Base-by-base conservation (phyloP, 2,888 invertebrate species). In the Apomyelois bistriatella region DNA sequence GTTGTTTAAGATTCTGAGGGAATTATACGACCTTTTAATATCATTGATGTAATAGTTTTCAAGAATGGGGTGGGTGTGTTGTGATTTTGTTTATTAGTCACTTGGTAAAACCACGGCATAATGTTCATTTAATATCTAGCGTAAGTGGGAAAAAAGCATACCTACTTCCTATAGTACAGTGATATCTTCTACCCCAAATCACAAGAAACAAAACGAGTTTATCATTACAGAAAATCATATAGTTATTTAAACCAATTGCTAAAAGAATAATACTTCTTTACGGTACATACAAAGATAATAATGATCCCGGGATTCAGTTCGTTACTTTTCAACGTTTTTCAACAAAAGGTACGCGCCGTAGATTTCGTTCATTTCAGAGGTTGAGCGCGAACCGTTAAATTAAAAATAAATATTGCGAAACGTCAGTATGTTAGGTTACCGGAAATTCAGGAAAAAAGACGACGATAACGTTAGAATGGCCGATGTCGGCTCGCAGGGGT, bases 391-490 rank as follows among this genome's bases (percentile, higher is more conserved):
- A 76, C 85, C 82, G 84, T 79, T 82, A 89, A 90, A 90, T 90
- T 86, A 88, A 90, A 90, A 88, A 88, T 89, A 90, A 90, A 90
- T 90, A 90, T 89, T 87, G 81, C 82, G 79, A 85, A 81, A 86
- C 86, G 90, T 87, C 89, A 90, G 85, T 82, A 88, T 90, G 90
- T 89, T 90, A 90, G 84, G 78, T 74, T 65, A 58, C 17, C 61
- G 74, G 70, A 79, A 82, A 77, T 75, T 76, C 72, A 72, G 69
- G 77, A 73, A 74, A 75, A 82, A 83, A 82, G 41, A 51, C 68
- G 74, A 66, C 69, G 72, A 80, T 78, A 77, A 72, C 69, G 74
- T 64, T 70, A 72, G 74, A 65, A 75, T 72, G 74, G 79, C 75
- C 78, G 80, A 72, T 77, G 82, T 76, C 78, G 79, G 78, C 76